Conservation (phyloP, 2,113 vertebrate species). For the Crypturellus undulatus region DNA sequence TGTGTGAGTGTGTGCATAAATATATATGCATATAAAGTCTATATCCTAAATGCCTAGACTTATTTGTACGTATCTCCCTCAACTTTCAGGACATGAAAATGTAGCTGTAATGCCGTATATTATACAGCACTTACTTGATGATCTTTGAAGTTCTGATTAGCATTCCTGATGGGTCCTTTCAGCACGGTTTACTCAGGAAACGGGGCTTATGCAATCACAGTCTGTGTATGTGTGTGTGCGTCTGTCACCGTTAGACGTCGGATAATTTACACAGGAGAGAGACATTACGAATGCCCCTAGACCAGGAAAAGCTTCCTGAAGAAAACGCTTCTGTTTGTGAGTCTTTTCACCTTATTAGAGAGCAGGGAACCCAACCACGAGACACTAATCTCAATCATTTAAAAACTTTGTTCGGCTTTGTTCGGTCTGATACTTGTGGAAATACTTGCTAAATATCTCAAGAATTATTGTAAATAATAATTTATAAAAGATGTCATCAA, state of each 20-base stretch:
- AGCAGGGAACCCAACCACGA: neutral
- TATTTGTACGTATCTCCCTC: neutral
- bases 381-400: neutral
- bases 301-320: conserved; percentile 37
- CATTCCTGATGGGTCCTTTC: conserved; percentile 67
- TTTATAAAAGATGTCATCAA: neutral
- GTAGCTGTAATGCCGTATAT: neutral
- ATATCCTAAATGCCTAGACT: neutral
- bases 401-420: neutral
- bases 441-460: neutral
- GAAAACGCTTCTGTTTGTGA: conserved; percentile 14
- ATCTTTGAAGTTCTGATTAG: conserved; percentile 47
- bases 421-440: neutral
- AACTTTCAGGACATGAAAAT: neutral
- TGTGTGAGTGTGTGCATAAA: neutral
- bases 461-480: neutral
- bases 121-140: neutral
- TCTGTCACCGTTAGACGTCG: conserved; percentile 71
- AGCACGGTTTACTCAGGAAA: conserved; percentile 61
- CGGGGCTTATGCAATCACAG: conserved; percentile 70
- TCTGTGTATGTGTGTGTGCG: conserved; percentile 63
- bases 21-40: neutral
- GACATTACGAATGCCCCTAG: conserved; percentile 56
- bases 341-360: neutral
- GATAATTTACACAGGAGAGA: conserved; percentile 67